Evolutionary conservation across 1,140 invertebrate genomes (phyloP).

Genomic region (Drosophila prosaltans): DNA sequence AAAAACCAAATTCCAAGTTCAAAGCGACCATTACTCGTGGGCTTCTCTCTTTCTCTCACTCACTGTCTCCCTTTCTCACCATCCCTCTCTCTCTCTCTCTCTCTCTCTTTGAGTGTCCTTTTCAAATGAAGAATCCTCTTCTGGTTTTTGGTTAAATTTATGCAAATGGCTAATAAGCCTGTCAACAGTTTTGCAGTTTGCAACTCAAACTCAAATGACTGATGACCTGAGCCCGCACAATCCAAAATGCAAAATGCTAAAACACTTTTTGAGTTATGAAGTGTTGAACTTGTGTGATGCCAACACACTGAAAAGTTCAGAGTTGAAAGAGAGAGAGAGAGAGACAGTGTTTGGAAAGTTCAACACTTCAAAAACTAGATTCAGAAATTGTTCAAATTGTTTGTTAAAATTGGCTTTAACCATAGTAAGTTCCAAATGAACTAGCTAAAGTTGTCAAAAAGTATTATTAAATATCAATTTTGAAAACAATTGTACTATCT

Average conservation of each 20-base stretch:
- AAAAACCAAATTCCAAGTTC: constrained; percentile 82
- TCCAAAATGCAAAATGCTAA: constrained; percentile 31
- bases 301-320: constrained; percentile 15
- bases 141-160: constrained; percentile 60
- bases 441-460: too few species aligned
- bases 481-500: too few species aligned
- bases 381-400: neutral
- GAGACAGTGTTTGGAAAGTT: neutral
- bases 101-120: neutral
- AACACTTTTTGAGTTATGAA: constrained; percentile 72
- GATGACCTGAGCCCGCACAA: constrained; percentile 51
- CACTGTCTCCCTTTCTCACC: constrained; percentile 23
- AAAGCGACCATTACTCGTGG: constrained; percentile 81
- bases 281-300: constrained; percentile 57
- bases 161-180: constrained; percentile 82
- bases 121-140: constrained; percentile 1
- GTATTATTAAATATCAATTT: too few species aligned
- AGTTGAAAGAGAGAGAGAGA: neutral
- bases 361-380: neutral
- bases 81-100: constrained; percentile 14
- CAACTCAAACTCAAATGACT: constrained; percentile 53
- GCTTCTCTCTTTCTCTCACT: constrained; percentile 33
- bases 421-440: too few species aligned
- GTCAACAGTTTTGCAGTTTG: constrained; percentile 78
- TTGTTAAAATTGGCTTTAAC: too few species aligned